Evolutionary conservation across 2,797 vertebrate species (phyloP), one percentile per base, ranked within the genome.

Genomic region (Siniperca undulata): DNA sequence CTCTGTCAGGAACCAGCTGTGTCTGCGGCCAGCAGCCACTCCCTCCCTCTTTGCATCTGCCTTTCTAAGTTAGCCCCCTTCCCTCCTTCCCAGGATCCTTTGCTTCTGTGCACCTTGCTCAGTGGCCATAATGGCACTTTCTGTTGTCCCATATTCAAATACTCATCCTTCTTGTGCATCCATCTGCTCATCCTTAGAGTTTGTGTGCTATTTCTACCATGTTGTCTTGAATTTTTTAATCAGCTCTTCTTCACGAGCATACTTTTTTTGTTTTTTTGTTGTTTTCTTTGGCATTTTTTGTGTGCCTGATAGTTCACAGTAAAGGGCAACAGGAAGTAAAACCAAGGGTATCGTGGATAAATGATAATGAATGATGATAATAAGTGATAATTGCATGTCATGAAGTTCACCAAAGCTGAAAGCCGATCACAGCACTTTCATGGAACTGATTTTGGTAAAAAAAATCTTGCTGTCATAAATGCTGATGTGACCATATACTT

Each of bases 1-100:
- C 96, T 96, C 94, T 94, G 82, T 94, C 97, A 97, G 97, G 97
- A 98, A 97, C 97, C 97, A 98, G 97, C 97, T 97, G 97, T 88
- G 95, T 95, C 93, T 95, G 90, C 52, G 92, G 91, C 86, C 89
- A 70, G 82, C 79, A 85, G 73, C 84, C 79, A 74, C 89, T 85
- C 83, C 81, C 87, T 87, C 87, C 83, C 71, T 70, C 77, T 42
- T 81, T 81, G 61, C 68, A 75, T 78, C 84, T 55, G 80, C 67
- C 10, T 7, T 68, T 73, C 52, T 60, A 58, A 76, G 58, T 59
- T 24, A 71, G 56, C 36, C 62, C 42, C 70, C n/a, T 16, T 42
- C 20, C 48, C 40, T 79, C 30, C 40, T 53, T 73, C 55, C 60
- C 55, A 76, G 36, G 27, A 58, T 82, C 59, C 52, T 84, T 71